Conservation (phyloP, 1,140 invertebrate species). For the Drosophila mauritiana region DNA sequence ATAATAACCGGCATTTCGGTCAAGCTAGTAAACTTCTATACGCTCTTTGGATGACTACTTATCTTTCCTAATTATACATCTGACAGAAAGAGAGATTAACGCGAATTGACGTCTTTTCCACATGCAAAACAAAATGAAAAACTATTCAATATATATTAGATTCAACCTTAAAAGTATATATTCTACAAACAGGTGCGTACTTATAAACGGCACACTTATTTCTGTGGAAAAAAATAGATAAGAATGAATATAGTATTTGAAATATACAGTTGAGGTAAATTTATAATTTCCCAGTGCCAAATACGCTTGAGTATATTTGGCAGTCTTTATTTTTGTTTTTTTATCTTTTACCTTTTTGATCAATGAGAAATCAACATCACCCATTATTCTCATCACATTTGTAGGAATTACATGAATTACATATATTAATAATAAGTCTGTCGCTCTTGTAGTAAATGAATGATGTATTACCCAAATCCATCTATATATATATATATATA, state of each 20-base stretch:
- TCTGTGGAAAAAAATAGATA: conserved; percentile 12
- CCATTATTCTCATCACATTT: not conserved
- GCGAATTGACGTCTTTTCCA: not conserved
- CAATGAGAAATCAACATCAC: not conserved
- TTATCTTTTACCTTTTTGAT: not conserved
- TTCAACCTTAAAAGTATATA: not conserved
- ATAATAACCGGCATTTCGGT: no score
- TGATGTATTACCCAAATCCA: conserved; percentile 25
- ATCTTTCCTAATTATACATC: not conserved
- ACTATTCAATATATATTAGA: not conserved
- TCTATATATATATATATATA: conserved; percentile 2
- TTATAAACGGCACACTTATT: conserved; percentile 10
- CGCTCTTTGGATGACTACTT: no score
- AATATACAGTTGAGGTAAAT: not conserved
- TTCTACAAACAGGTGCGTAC: conserved; percentile 4
- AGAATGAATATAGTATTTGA: conserved; percentile 9
- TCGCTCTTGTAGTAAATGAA: conserved; percentile 22
- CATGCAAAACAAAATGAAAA: not conserved
- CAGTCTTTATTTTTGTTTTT: no score
- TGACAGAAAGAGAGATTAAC: not conserved
- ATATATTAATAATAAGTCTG: not conserved
- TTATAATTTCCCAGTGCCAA: not conserved
- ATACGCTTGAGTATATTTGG: no score
- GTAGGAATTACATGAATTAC: not conserved
- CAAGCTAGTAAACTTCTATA: no score